Evolutionary conservation across 1,140 invertebrate genomes (phyloP), one percentile per base, ranked within the genome.

Genomic region (Brachionus manjavacas): DNA sequence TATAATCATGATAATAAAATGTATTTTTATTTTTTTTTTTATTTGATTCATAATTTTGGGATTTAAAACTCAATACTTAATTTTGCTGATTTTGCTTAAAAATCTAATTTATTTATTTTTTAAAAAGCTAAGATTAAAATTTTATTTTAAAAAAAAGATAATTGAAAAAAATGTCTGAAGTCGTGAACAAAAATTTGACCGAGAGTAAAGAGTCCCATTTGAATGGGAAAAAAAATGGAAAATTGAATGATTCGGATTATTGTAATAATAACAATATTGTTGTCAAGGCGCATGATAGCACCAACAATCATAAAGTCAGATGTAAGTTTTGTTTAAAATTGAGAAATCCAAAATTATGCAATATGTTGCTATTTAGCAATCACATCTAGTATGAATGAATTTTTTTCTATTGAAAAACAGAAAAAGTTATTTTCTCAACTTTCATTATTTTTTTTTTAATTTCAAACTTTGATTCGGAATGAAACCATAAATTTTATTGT

Each of bases 1-100:
- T 76, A 49, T 49, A 76, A 76, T 76, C 39, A 76, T 76, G 68
- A 72, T 72, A 72, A 72, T 72, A 72, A 72, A 72, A 72, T 72
- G 7, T 72, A 41, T 72, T 72, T 72, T 60, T 60, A 60, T 60
- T 20, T 20, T 16, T 20, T 60, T 60, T 60, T n/a, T 25, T 60
- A 4, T 60, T 60, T 60, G 52, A 8, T 60, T 60, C 52, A 60
- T 60, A 60, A 60, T 60, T 72, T 72, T 72, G 68, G 68, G 68
- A 72, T 11, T 72, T 41, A 41, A 72, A 72, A 39, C 68, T 72
- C 68, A 72, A 72, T 28, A 72, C 43, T 72, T 14, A 11, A 20
- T 72, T 14, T 31, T 25, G 60, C 25, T 66, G 20, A 66, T 66
- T 66, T 66, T 11, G 66, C 25, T 68, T 31, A 16, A 35, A 68